Conservation (phyloP, 2,113 vertebrate genomes). For the Sinocyclocheilus anshuiensis region DNA sequence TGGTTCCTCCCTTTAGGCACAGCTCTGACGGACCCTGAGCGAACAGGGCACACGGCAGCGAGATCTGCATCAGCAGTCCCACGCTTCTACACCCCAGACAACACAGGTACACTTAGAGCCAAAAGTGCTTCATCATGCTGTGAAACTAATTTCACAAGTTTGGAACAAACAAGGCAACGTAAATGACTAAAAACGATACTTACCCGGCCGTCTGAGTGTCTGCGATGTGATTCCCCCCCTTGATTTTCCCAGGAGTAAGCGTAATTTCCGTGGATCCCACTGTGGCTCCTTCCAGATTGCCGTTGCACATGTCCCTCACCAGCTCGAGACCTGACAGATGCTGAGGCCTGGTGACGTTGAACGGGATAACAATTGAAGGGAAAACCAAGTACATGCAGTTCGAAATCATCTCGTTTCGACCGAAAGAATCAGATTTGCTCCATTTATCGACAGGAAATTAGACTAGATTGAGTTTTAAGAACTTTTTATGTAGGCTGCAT, state of each 20-base stretch:
- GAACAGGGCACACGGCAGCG: constrained; percentile 90
- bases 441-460: background rate
- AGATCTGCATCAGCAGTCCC: constrained; percentile 91
- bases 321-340: constrained; percentile 92
- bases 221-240: constrained; percentile 83
- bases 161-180: background rate
- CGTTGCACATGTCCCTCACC: constrained; percentile 86
- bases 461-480: background rate
- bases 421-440: background rate
- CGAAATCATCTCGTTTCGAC: background rate
- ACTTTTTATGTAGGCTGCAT: background rate
- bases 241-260: constrained; percentile 87
- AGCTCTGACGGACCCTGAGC: constrained; percentile 85
- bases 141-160: background rate
- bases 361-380: constrained; percentile 58
- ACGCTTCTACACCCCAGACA: constrained; percentile 82
- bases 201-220: constrained; percentile 92
- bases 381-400: background rate
- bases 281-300: constrained; percentile 84
- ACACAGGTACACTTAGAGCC: background rate
- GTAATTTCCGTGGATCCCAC: constrained; percentile 90
- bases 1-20: constrained; percentile 91
- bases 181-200: constrained; percentile 32
- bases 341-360: constrained; percentile 81
- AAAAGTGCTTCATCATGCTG: background rate